These are phyloP conservation scores for Tapirus indicus DNA, from an alignment of 2,797 vertebrate species.

Conservation along the genomic window DNA sequence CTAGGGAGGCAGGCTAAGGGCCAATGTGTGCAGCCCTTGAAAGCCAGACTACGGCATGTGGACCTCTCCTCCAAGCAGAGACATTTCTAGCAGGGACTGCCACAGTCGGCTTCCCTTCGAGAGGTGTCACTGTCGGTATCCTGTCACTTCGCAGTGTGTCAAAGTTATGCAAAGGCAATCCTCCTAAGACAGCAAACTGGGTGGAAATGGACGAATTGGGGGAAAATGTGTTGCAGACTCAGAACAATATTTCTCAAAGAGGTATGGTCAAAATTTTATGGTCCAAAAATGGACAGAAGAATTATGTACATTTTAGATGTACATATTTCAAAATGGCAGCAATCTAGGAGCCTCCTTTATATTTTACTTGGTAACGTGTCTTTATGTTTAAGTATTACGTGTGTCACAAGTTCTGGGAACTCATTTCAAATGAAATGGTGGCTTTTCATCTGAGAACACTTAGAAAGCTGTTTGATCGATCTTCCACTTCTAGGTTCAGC, in stretches of 20 bases:
- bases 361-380: not conserved
- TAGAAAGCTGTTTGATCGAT: not conserved
- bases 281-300: not conserved
- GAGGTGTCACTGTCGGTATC: fast-evolving
- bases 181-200: not conserved
- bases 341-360: not conserved
- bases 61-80: not conserved
- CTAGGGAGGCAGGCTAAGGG: not conserved
- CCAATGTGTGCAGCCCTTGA: not conserved
- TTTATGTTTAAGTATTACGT: not conserved
- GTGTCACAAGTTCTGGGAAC: not conserved
- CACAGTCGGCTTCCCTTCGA: fast-evolving
- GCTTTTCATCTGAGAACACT: not conserved
- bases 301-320: not conserved
- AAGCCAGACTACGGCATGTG: not conserved
- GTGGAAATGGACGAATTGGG: not conserved
- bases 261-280: too few species aligned
- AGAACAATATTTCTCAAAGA: not conserved
- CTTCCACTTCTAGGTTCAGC: not conserved
- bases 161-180: not conserved
- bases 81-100: too few species aligned
- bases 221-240: not conserved
- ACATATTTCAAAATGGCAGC: not conserved
- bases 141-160: not conserved
- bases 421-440: not conserved